Evolutionary conservation across 1,140 invertebrate species (phyloP).

Genomic region (Ctenoplectra terminalis): DNA sequence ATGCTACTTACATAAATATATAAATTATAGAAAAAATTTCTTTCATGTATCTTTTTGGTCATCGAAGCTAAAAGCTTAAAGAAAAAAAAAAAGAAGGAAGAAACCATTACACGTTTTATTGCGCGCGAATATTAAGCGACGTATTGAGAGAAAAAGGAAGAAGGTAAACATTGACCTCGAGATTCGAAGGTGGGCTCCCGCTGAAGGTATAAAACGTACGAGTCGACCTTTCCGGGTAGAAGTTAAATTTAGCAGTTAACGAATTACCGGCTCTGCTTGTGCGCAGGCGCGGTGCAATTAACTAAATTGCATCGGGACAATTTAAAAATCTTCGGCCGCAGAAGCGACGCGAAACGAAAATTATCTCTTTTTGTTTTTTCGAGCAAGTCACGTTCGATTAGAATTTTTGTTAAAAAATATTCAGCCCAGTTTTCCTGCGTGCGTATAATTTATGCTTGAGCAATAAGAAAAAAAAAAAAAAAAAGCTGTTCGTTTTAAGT

Average conservation of each 20-base stretch:
- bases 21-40: too few relatives aligned
- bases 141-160: background rate
- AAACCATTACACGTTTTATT: background rate
- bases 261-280: background rate
- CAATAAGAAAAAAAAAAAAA: background rate
- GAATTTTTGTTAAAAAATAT: background rate
- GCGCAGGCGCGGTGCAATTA: background rate
- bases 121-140: background rate
- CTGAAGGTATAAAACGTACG: background rate
- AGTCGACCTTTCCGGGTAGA: constrained; percentile 6
- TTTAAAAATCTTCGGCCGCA: too few relatives aligned
- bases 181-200: constrained; percentile 9
- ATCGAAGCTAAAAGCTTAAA: too few relatives aligned
- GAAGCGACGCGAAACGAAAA: too few relatives aligned
- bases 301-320: background rate
- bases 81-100: too few relatives aligned
- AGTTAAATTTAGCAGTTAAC: constrained; percentile 19
- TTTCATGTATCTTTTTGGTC: too few relatives aligned
- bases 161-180: constrained; percentile 32
- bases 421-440: background rate
- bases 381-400: background rate
- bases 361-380: too few relatives aligned
- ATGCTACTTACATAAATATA: too few relatives aligned
- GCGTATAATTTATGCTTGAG: background rate
- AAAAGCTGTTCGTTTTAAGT: background rate